Conservation (phyloP, 2,113 vertebrate genomes). For the Forbesichthys papilliferus region DNA sequence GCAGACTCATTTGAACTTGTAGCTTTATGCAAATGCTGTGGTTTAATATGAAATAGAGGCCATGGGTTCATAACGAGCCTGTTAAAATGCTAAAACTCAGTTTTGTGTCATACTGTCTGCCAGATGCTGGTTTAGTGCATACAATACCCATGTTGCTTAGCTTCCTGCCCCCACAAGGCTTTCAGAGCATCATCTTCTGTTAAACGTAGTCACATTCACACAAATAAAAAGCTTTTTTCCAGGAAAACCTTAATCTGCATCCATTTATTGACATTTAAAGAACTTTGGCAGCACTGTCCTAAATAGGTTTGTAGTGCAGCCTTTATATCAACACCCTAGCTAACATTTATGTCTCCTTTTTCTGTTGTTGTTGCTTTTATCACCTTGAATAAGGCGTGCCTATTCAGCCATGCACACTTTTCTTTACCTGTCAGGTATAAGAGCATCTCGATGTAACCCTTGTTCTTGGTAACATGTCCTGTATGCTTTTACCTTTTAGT, state of each 20-base stretch:
- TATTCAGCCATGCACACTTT: slow-evolving; percentile 63
- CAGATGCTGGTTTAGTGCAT: slow-evolving; percentile 2
- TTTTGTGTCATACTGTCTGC: slow-evolving; percentile 10
- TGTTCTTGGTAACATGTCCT: slow-evolving; percentile 29
- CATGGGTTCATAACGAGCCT: not conserved
- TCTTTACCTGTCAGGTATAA: slow-evolving; percentile 58
- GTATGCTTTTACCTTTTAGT: slow-evolving; percentile 57
- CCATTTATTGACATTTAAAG: slow-evolving; percentile 66
- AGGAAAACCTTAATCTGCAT: slow-evolving; percentile 31
- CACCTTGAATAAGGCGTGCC: slow-evolving; percentile 70
- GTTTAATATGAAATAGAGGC: too few species aligned
- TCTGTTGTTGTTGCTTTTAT: slow-evolving; percentile 74
- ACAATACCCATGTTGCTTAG: slow-evolving; percentile 25
- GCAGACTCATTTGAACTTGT: slow-evolving; percentile 21
- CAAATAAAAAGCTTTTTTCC: not conserved
- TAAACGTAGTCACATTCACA: slow-evolving; percentile 30
- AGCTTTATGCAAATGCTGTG: too few species aligned
- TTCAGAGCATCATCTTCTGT: slow-evolving; percentile 52
- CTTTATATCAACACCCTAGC: slow-evolving; percentile 64
- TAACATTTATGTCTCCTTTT: slow-evolving; percentile 79
- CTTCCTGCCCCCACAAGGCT: slow-evolving; percentile 43
- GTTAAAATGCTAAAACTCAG: slow-evolving; percentile 30
- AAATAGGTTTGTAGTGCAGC: slow-evolving; percentile 72
- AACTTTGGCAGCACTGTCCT: slow-evolving; percentile 51
- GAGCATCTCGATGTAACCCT: slow-evolving; percentile 65